Evolutionary conservation across 2,797 vertebrate species (phyloP), one percentile per base, ranked within the genome.

Genomic region (Macropodus opercularis): DNA sequence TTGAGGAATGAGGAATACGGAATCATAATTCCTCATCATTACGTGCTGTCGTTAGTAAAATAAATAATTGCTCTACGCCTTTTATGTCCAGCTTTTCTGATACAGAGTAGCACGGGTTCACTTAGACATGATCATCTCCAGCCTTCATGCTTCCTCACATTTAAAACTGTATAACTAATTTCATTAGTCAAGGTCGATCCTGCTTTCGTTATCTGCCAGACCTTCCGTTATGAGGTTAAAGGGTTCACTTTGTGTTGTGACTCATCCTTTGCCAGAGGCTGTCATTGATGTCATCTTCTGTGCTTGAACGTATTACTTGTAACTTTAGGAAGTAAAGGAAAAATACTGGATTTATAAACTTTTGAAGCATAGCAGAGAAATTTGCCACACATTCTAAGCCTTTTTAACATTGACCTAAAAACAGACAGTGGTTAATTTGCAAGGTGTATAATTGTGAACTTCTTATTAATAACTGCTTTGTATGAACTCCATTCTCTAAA

Each of bases 21-120:
- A 27, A 22, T 38, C 39, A 41, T n/a, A n/a, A n/a, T n/a, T n/a
- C n/a, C n/a, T n/a, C 21, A 46, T 10, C 18, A 65, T 50, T 46
- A 58, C 15, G 12, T 47, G 47, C n/a, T 47, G 32, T 4, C 10
- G 49, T 46, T 63, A 60, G 70, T 60, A 63, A 69, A n/a, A n/a
- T n/a, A n/a, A n/a, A 11, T 64, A 67, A 74, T 77, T 68, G 61
- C 47, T 17, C n/a, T 17, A 54, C 0, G 31, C 24, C 43, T 71
- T 70, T 69, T 63, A 36, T 51, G 13, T 69, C 47, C 40, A 39
- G 9, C 23, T 36, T 51, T 41, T 22, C 19, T 2, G 8, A 35
- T 31, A 41, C 26, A 57, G 23, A 63, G 17, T 8, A 34, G 49
- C 7, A 19, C 27, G 51, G 21, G 41, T 48, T 52, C 27, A 31